Base-by-base conservation (phyloP, 2,888 invertebrate genomes). In the Morinoia aosen region DNA sequence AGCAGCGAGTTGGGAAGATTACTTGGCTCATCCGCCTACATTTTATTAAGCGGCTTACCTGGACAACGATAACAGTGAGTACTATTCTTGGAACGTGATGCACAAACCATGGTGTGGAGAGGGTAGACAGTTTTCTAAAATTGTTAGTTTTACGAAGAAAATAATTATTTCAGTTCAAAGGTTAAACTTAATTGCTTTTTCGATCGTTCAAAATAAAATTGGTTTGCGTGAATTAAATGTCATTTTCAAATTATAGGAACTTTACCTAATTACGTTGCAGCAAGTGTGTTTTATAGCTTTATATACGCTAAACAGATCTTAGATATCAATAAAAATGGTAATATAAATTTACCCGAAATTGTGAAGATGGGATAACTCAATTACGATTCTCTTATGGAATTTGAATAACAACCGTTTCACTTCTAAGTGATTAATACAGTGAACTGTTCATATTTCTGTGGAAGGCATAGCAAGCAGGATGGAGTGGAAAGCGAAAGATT, bases 11-110 rank as follows among this genome's bases (percentile, higher is more conserved):
- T 93, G 14, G 40, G 48, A 33, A 57, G 93, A 93, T 93, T 93
- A 93, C 93, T 25, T n/a, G n/a, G 93, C 93, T 57, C 57, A 93
- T 93, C 57, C 16, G 11, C 48, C 93, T 25, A 93, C 93, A 93
- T 93, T 57, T 93, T 57, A 57, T 57, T 93, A 33, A 90, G 90
- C 48, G 76, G 76, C 76, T 76, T 76, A 76, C 76, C 76, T 76
- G 76, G 76, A 8, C 76, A 25, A 76, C 76, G 76, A 76, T 76
- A 76, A 76, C 76, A 76, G 25, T 33, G 25, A 16, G 76, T 76
- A 33, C 76, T 76, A 3, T 76, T 25, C 76, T 76, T 76, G 76
- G 76, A 76, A 10, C 33, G 33, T 76, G 76, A 76, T 76, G 76
- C 16, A 76, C 33, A 61, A 61, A 2, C 16, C 12, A 61, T 76